Evolutionary conservation across 1,140 invertebrate genomes (phyloP).

Genomic region (Dendrolimus kikuchii): DNA sequence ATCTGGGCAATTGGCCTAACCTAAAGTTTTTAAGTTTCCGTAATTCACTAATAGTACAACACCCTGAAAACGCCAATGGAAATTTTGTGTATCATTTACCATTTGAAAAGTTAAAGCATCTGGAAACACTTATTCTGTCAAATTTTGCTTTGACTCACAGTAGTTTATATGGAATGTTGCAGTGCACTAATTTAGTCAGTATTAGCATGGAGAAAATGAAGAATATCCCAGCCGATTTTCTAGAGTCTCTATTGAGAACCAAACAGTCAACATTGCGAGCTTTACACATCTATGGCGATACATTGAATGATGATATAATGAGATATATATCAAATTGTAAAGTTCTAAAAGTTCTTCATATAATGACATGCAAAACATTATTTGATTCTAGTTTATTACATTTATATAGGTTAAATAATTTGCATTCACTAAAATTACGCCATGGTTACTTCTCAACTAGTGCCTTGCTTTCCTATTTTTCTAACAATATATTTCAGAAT

Average conservation of each 20-base stretch:
- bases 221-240: slow-evolving; percentile 66
- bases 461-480: slow-evolving; percentile 65
- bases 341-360: slow-evolving; percentile 57
- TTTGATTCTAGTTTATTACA: slow-evolving; percentile 69
- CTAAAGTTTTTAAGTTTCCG: slow-evolving; percentile 69
- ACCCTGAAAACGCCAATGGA: slow-evolving; percentile 54
- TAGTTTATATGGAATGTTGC: slow-evolving; percentile 65
- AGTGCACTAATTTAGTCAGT: slow-evolving; percentile 60
- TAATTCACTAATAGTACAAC: slow-evolving; percentile 66
- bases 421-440: slow-evolving; percentile 65
- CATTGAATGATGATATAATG: slow-evolving; percentile 67
- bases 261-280: slow-evolving; percentile 58
- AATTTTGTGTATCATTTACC: slow-evolving; percentile 67
- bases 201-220: slow-evolving; percentile 73
- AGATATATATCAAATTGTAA: slow-evolving; percentile 63
- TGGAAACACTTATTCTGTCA: slow-evolving; percentile 64
- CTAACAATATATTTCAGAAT: slow-evolving; percentile 62
- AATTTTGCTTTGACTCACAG: slow-evolving; percentile 66
- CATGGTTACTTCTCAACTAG: slow-evolving; percentile 69
- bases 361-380: slow-evolving; percentile 69
- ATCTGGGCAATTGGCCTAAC: slow-evolving; percentile 64
- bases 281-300: slow-evolving; percentile 68
- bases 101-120: slow-evolving; percentile 61
- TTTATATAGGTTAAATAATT: slow-evolving; percentile 58
- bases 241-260: slow-evolving; percentile 58